Evolutionary conservation across 2,797 vertebrate genomes (phyloP).

Genomic region (Rhinatrema bivittatum): DNA sequence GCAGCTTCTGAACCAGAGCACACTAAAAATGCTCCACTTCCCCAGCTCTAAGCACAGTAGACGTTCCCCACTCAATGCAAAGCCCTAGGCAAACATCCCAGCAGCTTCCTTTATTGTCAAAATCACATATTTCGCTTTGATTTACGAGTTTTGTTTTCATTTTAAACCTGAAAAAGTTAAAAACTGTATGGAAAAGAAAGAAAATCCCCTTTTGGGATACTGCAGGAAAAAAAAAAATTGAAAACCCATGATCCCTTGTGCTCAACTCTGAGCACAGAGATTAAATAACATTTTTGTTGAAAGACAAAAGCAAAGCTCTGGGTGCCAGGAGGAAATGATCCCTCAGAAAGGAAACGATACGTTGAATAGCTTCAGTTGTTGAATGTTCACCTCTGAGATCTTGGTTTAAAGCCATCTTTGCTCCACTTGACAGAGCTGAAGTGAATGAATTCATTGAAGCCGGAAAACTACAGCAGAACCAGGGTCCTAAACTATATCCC

Average conservation of each 20-base stretch:
- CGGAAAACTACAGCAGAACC: slow-evolving; percentile 11
- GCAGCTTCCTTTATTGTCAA: not conserved
- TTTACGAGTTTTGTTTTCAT: not conserved
- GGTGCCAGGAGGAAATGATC: slow-evolving; percentile 21
- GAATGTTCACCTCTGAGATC: slow-evolving; percentile 17
- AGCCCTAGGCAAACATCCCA: not conserved
- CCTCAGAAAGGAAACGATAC: slow-evolving; percentile 28
- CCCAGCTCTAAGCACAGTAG: not conserved
- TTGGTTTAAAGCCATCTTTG: slow-evolving; percentile 27
- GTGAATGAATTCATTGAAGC: slow-evolving; percentile 14
- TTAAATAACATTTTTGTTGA: slow-evolving; percentile 22
- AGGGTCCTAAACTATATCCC: slow-evolving; percentile 9
- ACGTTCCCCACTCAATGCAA: slow-evolving; percentile 7
- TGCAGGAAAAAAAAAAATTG: slow-evolving; percentile 11
- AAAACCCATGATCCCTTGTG: slow-evolving; percentile 21
- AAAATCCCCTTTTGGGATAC: not conserved
- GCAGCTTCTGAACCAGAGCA: rapidly evolving
- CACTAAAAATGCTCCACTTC: not conserved
- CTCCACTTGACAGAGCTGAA: slow-evolving; percentile 17
- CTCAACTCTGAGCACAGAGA: slow-evolving; percentile 10
- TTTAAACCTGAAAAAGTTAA: slow-evolving; percentile 6
- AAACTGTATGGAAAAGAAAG: slow-evolving; percentile 2
- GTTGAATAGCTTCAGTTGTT: slow-evolving; percentile 14
- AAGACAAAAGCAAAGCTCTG: slow-evolving; percentile 22
- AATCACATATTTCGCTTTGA: slow-evolving; percentile 8